A percentile compares a stretch with the other conserved stretches of the same genome.
Evolutionary conservation across 2,797 vertebrate genomes (phyloP).

Genomic region (Spea hammondii): DNA sequence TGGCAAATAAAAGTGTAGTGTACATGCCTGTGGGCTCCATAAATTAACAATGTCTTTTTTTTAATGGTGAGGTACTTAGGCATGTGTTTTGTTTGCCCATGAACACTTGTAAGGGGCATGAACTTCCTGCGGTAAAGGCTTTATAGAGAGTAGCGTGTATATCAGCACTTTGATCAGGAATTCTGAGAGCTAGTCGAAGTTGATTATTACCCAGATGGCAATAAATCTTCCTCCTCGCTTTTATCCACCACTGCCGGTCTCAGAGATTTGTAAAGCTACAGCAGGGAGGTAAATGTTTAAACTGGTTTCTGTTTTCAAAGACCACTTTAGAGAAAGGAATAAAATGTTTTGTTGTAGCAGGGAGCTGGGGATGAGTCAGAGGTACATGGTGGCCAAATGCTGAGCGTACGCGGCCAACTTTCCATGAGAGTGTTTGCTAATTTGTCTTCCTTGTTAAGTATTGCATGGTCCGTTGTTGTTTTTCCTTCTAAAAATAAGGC

Average conservation of each 20-base stretch:
- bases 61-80: slow-evolving; percentile 43
- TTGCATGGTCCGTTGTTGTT: neutral
- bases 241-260: slow-evolving; percentile 61
- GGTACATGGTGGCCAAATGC: slow-evolving; percentile 33
- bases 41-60: slow-evolving; percentile 52
- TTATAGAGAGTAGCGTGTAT: slow-evolving; percentile 46
- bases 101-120: slow-evolving; percentile 54
- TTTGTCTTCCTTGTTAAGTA: slow-evolving; percentile 13
- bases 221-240: slow-evolving; percentile 64
- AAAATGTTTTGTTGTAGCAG: slow-evolving; percentile 60
- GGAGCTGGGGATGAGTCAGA: slow-evolving; percentile 58
- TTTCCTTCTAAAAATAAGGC: neutral
- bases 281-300: slow-evolving; percentile 21
- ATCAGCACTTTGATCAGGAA: slow-evolving; percentile 54
- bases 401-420: slow-evolving; percentile 54
- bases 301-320: slow-evolving; percentile 66
- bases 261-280: slow-evolving; percentile 61
- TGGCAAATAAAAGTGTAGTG: slow-evolving; percentile 58
- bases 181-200: slow-evolving; percentile 57
- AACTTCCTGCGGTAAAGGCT: slow-evolving; percentile 53
- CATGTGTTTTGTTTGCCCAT: slow-evolving; percentile 57
- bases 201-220: slow-evolving; percentile 66
- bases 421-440: slow-evolving; percentile 6
- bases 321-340: slow-evolving; percentile 60
- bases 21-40: slow-evolving; percentile 52